These are phyloP conservation scores for Platycheirus rosarum DNA, from an alignment of 2,888 invertebrate species.

Conservation along the genomic window DNA sequence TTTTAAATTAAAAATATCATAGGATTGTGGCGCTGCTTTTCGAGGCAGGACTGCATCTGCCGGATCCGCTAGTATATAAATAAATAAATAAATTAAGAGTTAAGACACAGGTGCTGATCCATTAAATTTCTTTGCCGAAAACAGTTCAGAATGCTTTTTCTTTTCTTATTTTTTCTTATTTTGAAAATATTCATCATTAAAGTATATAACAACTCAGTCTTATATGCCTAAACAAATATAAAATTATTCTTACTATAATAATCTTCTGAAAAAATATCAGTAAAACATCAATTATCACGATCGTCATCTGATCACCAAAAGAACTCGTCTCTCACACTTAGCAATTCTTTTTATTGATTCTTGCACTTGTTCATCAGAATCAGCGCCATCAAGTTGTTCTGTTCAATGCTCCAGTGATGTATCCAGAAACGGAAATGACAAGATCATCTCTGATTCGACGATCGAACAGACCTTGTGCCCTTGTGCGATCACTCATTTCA, in stretches of 20 bases:
- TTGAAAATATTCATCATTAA: too few relatives aligned
- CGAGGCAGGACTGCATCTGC: too few relatives aligned
- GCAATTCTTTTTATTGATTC: conserved; percentile 51
- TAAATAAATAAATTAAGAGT: too few relatives aligned
- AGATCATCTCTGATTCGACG: conserved; percentile 45
- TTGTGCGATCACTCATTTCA: conserved; percentile 53
- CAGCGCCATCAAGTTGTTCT: conserved; percentile 56
- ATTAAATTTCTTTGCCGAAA: too few relatives aligned
- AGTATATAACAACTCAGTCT: too few relatives aligned
- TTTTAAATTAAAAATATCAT: too few relatives aligned
- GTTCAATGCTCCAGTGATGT: conserved; percentile 33
- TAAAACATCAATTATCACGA: conserved; percentile 25
- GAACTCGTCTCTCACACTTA: conserved; percentile 44
- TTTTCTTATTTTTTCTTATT: too few relatives aligned
- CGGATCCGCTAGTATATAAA: too few relatives aligned
- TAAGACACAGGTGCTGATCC: too few relatives aligned
- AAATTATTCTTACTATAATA: conserved; percentile 3
- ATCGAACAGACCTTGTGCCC: conserved; percentile 24
- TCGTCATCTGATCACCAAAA: conserved; percentile 20
- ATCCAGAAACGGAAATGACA: conserved; percentile 34
- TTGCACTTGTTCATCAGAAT: conserved; percentile 50
- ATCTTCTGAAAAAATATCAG: conserved; percentile 16
- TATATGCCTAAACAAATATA: background rate
- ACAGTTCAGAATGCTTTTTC: too few relatives aligned
- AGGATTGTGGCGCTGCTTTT: too few relatives aligned